Conservation (phyloP, 2,888 invertebrate genomes). For the Tyria jacobaeae region DNA sequence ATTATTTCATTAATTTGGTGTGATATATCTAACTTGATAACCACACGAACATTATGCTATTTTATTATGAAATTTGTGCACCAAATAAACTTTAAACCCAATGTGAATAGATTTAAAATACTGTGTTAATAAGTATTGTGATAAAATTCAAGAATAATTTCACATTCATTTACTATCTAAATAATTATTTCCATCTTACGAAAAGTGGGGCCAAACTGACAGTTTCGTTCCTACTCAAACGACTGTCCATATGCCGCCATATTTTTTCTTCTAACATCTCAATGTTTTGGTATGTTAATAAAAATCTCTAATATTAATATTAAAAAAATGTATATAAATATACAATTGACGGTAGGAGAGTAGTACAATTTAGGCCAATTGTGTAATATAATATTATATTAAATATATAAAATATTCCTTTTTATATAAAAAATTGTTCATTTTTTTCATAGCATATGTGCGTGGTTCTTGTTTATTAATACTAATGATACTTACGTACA, state of each 20-base stretch:
- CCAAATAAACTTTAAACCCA: slow-evolving; percentile 21
- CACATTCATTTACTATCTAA: no score
- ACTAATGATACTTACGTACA: not conserved
- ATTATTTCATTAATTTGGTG: not conserved
- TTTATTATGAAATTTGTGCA: slow-evolving; percentile 23
- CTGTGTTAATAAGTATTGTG: no score
- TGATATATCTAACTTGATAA: not conserved
- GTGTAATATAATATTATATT: slow-evolving; percentile 13
- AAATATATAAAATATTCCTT: slow-evolving; percentile 18
- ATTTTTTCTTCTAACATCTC: no score
- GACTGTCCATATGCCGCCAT: no score
- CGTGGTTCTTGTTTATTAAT: slow-evolving; percentile 6
- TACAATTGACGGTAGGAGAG: slow-evolving; percentile 14
- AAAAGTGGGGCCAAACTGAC: no score
- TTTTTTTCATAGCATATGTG: not conserved
- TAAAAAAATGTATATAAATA: not conserved
- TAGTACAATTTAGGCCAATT: slow-evolving; percentile 34
- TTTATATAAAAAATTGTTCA: not conserved
- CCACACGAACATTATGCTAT: slow-evolving; percentile 11
- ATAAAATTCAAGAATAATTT: no score
- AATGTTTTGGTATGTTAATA: no score
- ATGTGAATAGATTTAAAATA: slow-evolving; percentile 17
- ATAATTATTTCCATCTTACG: no score
- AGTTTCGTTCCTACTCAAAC: no score
- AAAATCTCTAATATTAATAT: no score